Base-by-base conservation (phyloP, 1,140 invertebrate genomes). In the Plectus sambesii region DNA sequence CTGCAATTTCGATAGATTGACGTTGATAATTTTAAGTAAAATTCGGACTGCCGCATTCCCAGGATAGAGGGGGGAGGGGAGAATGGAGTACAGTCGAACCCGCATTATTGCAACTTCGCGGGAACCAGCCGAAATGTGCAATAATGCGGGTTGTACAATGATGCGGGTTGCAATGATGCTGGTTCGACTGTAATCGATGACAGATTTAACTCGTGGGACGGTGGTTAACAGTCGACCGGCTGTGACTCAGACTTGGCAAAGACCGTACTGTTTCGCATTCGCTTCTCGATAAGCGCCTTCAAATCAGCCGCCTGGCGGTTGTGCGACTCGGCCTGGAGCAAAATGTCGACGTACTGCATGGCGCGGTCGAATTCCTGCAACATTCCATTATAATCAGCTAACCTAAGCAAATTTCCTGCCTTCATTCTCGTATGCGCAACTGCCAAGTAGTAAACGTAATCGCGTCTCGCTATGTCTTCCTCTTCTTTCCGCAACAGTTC, bases 371-470 rank as follows among this genome's bases (percentile, higher is more conserved):
- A 92, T 67, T 92, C 82, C 79, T 90, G 68, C 55, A 68, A 72
- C 51, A 48, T 5, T 12, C 9, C 5, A n/a, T 53, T 44, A 17
- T 9, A 40, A 59, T 12, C 17, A 46, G 4, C 56, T 39, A 22
- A 20, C n/a, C n/a, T 35, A 15, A 54, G 47, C n/a, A 17, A 15
- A 22, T 38, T 27, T 25, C 52, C 53, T 57, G 76, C 76, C 62
- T 74, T 77, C 17, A 93, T 75, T 68, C 86, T 80, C n/a, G 87
- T 84, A 75, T 87, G 82, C 39, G 85, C 89, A 63, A 94, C 79
- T 1, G 87, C 84, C 68, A 96, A 76, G 72, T 90, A 94, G 74
- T 87, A 97, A 19, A 96, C 75, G 69, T 89, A 94, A 74, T 96
- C 89, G 52, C 88, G 73, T 66, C 81, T 83, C 24, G 74, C 74